phyloP scores from a whole-genome alignment of 2,888 invertebrate genomes.

The Yponomeuta plumbellus region DNA sequence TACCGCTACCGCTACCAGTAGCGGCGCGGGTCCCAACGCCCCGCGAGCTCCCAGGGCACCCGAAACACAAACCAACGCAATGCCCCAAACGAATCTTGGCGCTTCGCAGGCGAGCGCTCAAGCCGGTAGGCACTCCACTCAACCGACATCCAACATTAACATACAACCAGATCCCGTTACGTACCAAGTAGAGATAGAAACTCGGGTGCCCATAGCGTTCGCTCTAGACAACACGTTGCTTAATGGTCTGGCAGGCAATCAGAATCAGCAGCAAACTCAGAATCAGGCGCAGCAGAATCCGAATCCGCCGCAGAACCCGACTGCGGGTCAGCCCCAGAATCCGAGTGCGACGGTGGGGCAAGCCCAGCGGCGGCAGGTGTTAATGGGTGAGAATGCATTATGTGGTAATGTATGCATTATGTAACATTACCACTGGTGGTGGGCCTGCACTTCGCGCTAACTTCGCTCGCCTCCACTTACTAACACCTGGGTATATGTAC shows the following conservation, averaged over 20 bases:
- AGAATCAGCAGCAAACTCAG: constrained; percentile 7
- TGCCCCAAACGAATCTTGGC: neutral
- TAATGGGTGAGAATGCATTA: constrained; percentile 38
- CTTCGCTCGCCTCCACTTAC: constrained; percentile 16
- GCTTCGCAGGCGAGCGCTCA: constrained; percentile 17
- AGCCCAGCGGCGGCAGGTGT: constrained; percentile 37
- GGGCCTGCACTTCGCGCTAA: constrained; percentile 7
- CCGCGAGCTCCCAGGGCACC: neutral
- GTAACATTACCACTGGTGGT: too few relatives aligned
- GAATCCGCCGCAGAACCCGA: neutral
- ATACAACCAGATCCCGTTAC: constrained; percentile 43
- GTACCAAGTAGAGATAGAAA: constrained; percentile 56
- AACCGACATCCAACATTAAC: constrained; percentile 39
- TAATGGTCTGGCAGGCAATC: constrained; percentile 32
- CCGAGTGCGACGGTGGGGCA: constrained; percentile 20
- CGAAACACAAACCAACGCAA: neutral
- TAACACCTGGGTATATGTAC: constrained; percentile 13
- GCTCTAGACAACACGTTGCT: constrained; percentile 43
- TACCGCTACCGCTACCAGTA: neutral
- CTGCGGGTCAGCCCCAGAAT: neutral
- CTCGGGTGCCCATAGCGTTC: constrained; percentile 48
- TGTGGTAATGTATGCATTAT: too few relatives aligned
- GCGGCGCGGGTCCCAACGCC: neutral
- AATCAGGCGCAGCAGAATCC: neutral
- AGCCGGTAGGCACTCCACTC: constrained; percentile 39